Evolutionary conservation across 2,888 invertebrate genomes (phyloP).

Genomic region (Aspidiotus destructor): DNA sequence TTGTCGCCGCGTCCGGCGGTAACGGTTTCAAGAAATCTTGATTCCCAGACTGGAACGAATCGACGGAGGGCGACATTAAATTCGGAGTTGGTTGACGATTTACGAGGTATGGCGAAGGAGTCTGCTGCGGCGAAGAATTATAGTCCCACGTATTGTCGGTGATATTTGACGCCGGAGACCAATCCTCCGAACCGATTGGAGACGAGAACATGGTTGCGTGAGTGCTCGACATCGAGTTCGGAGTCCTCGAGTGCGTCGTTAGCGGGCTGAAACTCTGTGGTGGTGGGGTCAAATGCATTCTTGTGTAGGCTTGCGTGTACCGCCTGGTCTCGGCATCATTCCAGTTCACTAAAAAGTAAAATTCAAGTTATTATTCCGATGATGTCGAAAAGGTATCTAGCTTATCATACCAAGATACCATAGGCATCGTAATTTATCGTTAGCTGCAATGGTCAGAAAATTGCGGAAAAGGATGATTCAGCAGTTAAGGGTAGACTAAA

Average conservation of each 20-base stretch:
- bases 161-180: background rate
- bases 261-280: slow-evolving; percentile 8
- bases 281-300: background rate
- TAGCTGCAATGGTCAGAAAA: too few relatives aligned
- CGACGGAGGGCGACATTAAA: slow-evolving; percentile 22
- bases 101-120: background rate
- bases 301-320: too few relatives aligned
- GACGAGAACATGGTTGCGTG: slow-evolving; percentile 7
- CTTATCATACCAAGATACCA: too few relatives aligned
- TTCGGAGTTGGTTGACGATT: slow-evolving; percentile 15
- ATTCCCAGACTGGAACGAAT: slow-evolving; percentile 8
- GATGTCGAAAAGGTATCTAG: too few relatives aligned
- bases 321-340: too few relatives aligned
- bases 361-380: too few relatives aligned
- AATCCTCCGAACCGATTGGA: background rate
- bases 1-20: slow-evolving; percentile 6
- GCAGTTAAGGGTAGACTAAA: too few relatives aligned
- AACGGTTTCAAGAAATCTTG: slow-evolving; percentile 21
- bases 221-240: slow-evolving; percentile 12
- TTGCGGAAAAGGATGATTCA: too few relatives aligned
- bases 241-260: slow-evolving; percentile 10
- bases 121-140: background rate
- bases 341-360: too few relatives aligned
- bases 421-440: too few relatives aligned
- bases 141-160: slow-evolving; percentile 14